Evolutionary conservation across 2,113 vertebrate species (phyloP).

Genomic region (Percina caprodes): DNA sequence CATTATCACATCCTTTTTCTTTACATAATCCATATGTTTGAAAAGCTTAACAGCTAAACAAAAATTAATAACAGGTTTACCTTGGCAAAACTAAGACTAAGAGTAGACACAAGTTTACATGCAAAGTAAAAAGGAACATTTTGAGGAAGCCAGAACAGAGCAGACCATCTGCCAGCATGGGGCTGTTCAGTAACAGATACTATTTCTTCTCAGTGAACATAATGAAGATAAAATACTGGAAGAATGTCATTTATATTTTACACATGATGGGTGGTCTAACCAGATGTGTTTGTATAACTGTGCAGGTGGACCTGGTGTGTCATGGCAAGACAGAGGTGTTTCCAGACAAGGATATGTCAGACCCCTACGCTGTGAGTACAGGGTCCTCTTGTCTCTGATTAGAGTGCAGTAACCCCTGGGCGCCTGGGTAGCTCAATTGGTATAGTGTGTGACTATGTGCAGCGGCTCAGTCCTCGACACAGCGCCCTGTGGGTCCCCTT

Average conservation of each 20-base stretch:
- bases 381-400: background rate
- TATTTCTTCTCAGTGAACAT: background rate
- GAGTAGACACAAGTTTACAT: background rate
- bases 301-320: conserved; percentile 93
- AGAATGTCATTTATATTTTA: background rate
- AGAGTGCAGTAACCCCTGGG: background rate
- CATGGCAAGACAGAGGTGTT: conserved; percentile 96
- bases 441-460: too few species aligned
- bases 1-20: background rate
- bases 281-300: conserved; percentile 30
- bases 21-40: background rate
- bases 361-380: conserved; percentile 91
- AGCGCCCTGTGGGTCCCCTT: too few species aligned
- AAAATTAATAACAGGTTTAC: background rate
- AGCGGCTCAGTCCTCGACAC: too few species aligned
- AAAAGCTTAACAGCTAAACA: background rate
- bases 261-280: background rate
- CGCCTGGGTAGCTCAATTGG: too few species aligned
- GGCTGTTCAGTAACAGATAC: background rate
- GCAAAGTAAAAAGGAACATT: background rate
- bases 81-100: background rate
- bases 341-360: conserved; percentile 90
- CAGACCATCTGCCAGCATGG: background rate
- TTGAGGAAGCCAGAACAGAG: background rate
- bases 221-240: background rate